phyloP scores from a whole-genome alignment of 2,797 vertebrate genomes.

The Alfaro cultratus region DNA sequence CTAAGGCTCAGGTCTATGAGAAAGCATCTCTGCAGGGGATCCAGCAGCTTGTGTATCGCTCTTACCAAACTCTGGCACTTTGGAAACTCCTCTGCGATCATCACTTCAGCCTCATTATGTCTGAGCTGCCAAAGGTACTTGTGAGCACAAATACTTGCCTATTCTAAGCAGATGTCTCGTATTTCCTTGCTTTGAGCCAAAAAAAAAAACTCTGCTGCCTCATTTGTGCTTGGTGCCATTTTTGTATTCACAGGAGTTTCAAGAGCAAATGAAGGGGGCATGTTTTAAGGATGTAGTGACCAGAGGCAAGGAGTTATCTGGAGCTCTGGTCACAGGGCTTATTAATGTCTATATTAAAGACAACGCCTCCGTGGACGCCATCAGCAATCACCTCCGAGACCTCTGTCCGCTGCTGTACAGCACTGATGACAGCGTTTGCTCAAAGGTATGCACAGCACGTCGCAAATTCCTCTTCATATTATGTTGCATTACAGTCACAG shows the following conservation, averaged over 20 bases:
- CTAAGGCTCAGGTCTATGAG: constrained; percentile 93
- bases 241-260: constrained; percentile 86
- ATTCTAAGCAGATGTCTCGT: constrained; percentile 15
- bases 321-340: constrained; percentile 92
- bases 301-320: constrained; percentile 90
- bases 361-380: constrained; percentile 92
- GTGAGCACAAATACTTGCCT: constrained; percentile 8
- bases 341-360: constrained; percentile 98
- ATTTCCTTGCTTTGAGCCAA: constrained; percentile 8
- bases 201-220: neutral
- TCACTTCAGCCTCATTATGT: constrained; percentile 91
- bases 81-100: constrained; percentile 98
- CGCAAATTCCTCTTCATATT: neutral
- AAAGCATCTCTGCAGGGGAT: constrained; percentile 93
- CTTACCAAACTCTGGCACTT: constrained; percentile 91
- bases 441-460: constrained; percentile 84
- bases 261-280: constrained; percentile 91
- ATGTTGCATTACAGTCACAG: neutral
- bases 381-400: constrained; percentile 93
- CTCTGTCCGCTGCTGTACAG: constrained; percentile 95
- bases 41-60: constrained; percentile 92
- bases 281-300: constrained; percentile 95
- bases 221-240: neutral
- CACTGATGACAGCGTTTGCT: constrained; percentile 94
- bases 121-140: constrained; percentile 93